Conservation (phyloP, 2,888 invertebrate species). For the Dromius quadrimaculatus region DNA sequence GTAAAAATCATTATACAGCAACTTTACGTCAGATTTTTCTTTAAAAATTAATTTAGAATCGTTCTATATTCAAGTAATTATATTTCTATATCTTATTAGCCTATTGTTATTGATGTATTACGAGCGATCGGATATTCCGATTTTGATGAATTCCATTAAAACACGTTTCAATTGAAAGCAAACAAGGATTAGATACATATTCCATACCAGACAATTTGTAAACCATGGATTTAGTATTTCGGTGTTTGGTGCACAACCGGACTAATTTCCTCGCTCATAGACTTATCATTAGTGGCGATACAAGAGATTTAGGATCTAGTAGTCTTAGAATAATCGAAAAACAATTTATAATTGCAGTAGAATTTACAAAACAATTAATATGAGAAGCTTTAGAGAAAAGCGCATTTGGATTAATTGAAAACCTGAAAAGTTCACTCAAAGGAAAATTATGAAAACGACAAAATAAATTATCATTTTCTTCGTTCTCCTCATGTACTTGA, state of each 20-base stretch:
- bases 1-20: no score
- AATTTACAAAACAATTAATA: slow-evolving; percentile 2
- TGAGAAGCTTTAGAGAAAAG: neutral
- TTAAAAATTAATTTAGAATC: no score
- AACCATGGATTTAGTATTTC: slow-evolving; percentile 19
- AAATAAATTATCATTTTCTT: no score
- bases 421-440: no score
- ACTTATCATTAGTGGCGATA: slow-evolving; percentile 13
- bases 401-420: slow-evolving; percentile 26
- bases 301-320: slow-evolving; percentile 26
- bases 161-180: slow-evolving; percentile 28
- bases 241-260: slow-evolving; percentile 18
- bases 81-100: no score
- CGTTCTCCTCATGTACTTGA: slow-evolving; percentile 8
- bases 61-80: no score
- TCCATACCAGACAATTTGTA: slow-evolving; percentile 25
- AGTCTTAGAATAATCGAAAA: slow-evolving; percentile 25
- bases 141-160: slow-evolving; percentile 10
- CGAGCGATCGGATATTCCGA: neutral
- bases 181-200: slow-evolving; percentile 26
- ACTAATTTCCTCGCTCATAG: neutral
- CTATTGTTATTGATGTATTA: slow-evolving; percentile 10
- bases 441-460: neutral
- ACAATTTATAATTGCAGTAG: slow-evolving; percentile 9
- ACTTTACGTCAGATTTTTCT: no score